These are phyloP conservation scores for Apodemus agrarius DNA, from an alignment of 2,797 vertebrate species.

Conservation along the genomic window DNA sequence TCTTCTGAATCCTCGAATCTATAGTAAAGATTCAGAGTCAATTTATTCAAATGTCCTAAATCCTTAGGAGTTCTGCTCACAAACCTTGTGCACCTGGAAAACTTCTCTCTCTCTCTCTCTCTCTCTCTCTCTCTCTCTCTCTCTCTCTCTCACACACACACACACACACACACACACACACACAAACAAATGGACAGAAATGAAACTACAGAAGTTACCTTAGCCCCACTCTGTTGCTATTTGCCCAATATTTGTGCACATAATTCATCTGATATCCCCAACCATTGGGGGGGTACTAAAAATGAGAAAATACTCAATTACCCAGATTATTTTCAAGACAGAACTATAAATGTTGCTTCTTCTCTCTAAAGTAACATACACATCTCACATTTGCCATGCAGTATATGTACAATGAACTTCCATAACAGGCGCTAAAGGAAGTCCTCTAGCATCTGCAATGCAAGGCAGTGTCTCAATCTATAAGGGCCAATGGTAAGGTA, in stretches of 20 bases:
- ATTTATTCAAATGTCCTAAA: constrained; percentile 54
- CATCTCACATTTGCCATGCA: background rate
- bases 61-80: constrained; percentile 43
- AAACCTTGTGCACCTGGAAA: background rate
- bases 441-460: background rate
- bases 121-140: no score
- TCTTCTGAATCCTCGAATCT: background rate
- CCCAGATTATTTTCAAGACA: background rate
- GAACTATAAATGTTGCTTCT: background rate
- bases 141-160: background rate
- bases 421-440: background rate
- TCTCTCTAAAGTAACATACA: background rate
- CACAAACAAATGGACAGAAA: background rate
- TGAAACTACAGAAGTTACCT: background rate
- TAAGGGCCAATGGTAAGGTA: background rate
- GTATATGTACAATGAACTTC: background rate
- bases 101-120: background rate
- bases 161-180: background rate
- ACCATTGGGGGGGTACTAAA: background rate
- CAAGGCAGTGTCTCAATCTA: constrained; percentile 10
- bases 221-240: background rate
- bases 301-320: background rate
- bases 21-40: constrained; percentile 39
- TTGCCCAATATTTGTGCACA: background rate
- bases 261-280: background rate